Evolutionary conservation across 1,140 invertebrate species (phyloP).

Genomic region (Callitettix versicolor): DNA sequence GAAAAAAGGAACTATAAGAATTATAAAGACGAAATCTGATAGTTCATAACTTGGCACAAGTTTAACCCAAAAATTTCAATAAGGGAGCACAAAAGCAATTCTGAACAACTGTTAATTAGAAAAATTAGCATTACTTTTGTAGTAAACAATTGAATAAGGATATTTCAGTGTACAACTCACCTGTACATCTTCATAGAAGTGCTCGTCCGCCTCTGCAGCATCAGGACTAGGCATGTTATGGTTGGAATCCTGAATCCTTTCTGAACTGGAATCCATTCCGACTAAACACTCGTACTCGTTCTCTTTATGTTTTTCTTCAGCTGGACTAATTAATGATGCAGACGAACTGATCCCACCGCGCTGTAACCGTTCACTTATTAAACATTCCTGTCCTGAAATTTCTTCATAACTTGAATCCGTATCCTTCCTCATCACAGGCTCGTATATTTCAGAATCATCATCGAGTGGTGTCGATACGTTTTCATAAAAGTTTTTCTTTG

Average conservation of each 20-base stretch:
- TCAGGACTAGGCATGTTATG: slow-evolving; percentile 9
- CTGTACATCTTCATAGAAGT: slow-evolving; percentile 26
- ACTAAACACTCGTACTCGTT: slow-evolving; percentile 21
- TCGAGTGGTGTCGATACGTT: neutral
- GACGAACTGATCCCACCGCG: slow-evolving; percentile 5
- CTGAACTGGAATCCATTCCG: slow-evolving; percentile 15
- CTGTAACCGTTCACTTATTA: slow-evolving; percentile 6
- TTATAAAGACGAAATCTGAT: no score
- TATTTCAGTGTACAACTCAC: no score
- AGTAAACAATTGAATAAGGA: no score
- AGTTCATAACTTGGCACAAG: no score
- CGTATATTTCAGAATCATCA: slow-evolving; percentile 8
- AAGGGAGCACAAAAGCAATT: no score
- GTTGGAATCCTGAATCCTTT: slow-evolving; percentile 10
- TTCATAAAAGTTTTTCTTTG: slow-evolving; percentile 14
- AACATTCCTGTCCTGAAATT: slow-evolving; percentile 10
- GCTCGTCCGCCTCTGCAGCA: slow-evolving; percentile 12
- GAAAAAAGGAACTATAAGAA: no score
- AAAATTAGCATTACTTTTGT: no score
- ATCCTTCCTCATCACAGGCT: slow-evolving; percentile 6
- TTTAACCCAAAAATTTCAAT: no score
- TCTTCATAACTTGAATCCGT: slow-evolving; percentile 13
- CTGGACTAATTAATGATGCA: slow-evolving; percentile 11
- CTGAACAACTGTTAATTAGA: no score
- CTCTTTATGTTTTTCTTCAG: slow-evolving; percentile 15